phyloP scores from a whole-genome alignment of 2,797 vertebrate species.

The Eulemur mongoz region DNA sequence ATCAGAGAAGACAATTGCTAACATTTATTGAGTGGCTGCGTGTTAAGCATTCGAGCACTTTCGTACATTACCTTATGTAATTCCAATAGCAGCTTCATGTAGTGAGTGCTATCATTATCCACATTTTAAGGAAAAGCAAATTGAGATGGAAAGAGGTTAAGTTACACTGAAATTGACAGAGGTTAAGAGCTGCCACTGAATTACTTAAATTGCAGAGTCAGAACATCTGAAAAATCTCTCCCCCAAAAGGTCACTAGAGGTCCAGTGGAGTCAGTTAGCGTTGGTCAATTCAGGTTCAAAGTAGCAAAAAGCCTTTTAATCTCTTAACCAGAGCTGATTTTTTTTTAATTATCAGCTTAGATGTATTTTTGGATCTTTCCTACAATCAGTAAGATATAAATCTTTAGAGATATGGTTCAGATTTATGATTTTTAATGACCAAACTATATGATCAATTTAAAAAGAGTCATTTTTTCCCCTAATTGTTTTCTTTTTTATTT shows the following conservation, averaged over 20 bases:
- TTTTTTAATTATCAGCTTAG: background rate
- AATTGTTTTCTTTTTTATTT: background rate
- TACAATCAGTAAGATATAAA: background rate
- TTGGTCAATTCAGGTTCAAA: background rate
- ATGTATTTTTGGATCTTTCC: background rate
- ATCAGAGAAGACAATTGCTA: background rate
- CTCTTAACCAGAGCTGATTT: background rate
- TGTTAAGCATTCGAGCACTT: background rate
- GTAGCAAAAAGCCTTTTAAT: background rate
- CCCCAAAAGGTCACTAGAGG: background rate
- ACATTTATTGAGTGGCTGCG: background rate
- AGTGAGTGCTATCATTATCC: background rate
- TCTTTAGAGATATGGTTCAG: background rate
- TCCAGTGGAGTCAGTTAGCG: background rate
- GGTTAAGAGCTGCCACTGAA: background rate
- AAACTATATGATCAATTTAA: background rate
- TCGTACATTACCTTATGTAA: background rate
- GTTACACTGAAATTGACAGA: background rate
- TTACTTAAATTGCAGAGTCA: background rate
- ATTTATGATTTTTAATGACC: background rate
- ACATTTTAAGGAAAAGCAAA: constrained; percentile 23
- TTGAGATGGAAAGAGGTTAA: background rate
- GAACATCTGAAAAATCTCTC: background rate
- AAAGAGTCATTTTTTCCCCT: background rate
- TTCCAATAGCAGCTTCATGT: background rate